phyloP scores from a whole-genome alignment of 1,140 invertebrate genomes.

The Sminthurides bifidus region DNA sequence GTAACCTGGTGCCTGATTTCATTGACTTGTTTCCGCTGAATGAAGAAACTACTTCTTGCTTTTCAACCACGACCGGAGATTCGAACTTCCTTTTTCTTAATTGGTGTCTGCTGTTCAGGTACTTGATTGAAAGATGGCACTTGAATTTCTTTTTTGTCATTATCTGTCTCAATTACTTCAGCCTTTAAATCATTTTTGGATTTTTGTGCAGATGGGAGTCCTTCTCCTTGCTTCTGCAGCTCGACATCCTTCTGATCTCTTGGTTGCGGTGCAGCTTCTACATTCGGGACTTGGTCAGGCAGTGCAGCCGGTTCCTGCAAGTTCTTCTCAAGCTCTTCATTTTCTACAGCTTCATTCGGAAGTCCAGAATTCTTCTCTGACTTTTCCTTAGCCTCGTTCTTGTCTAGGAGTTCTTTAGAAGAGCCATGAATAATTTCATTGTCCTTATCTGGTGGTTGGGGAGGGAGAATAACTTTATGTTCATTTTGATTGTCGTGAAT shows the following conservation, averaged over 20 bases:
- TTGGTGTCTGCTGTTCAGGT: background rate
- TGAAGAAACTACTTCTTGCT: no score
- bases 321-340: background rate
- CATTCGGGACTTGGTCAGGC: background rate
- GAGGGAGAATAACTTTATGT: background rate
- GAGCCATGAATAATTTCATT: background rate
- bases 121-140: background rate
- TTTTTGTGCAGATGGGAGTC: background rate
- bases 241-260: background rate
- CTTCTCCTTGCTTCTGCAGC: background rate
- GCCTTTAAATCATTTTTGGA: background rate
- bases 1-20: background rate
- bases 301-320: background rate
- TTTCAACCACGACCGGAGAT: background rate
- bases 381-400: no score
- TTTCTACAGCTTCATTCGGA: background rate
- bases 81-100: background rate
- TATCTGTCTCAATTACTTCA: background rate
- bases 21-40: no score
- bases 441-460: background rate
- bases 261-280: background rate
- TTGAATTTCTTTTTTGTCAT: background rate
- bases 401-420: background rate
- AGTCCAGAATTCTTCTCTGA: background rate
- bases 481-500: background rate